These are phyloP conservation scores for Schizothorax lantsangensis DNA, from an alignment of 2,797 vertebrate species.

Conservation along the genomic window DNA sequence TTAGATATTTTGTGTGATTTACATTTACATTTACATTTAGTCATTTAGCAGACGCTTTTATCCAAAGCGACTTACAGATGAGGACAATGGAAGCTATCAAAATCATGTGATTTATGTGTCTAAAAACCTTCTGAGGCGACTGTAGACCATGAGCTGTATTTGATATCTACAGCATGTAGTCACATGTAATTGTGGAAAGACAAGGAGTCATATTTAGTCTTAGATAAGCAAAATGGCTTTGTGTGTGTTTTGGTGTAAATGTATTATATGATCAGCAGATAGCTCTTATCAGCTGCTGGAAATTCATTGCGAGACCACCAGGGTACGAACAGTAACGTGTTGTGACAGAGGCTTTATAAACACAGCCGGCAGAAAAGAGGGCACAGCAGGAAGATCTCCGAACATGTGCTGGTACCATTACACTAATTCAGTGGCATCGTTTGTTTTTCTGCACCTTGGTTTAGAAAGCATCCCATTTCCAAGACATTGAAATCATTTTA, in stretches of 20 bases:
- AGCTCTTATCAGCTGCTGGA: conserved; percentile 71
- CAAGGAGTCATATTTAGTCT: conserved; percentile 51
- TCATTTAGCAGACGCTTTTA: too few relatives aligned
- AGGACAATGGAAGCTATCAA: too few relatives aligned
- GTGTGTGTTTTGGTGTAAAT: conserved; percentile 29
- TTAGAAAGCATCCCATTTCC: neutral
- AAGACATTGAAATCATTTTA: neutral
- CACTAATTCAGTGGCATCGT: conserved; percentile 2
- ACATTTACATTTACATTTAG: neutral
- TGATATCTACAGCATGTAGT: conserved; percentile 46
- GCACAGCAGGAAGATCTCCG: neutral
- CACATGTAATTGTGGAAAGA: conserved; percentile 46
- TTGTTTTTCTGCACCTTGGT: neutral
- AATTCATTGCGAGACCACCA: conserved; percentile 77
- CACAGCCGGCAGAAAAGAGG: conserved; percentile 63
- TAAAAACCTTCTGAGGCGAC: neutral
- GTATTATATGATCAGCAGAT: conserved; percentile 68
- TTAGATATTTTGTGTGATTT: neutral
- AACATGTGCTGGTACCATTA: conserved; percentile 17
- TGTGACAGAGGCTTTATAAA: conserved; percentile 65
- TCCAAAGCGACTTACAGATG: too few relatives aligned
- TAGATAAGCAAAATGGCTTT: conserved; percentile 43
- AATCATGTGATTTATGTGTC: neutral
- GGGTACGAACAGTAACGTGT: conserved; percentile 67
- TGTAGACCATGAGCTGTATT: neutral